These are phyloP conservation scores for Thalassaphorura encarpata DNA, from an alignment of 1,140 invertebrate species.

Conservation along the genomic window DNA sequence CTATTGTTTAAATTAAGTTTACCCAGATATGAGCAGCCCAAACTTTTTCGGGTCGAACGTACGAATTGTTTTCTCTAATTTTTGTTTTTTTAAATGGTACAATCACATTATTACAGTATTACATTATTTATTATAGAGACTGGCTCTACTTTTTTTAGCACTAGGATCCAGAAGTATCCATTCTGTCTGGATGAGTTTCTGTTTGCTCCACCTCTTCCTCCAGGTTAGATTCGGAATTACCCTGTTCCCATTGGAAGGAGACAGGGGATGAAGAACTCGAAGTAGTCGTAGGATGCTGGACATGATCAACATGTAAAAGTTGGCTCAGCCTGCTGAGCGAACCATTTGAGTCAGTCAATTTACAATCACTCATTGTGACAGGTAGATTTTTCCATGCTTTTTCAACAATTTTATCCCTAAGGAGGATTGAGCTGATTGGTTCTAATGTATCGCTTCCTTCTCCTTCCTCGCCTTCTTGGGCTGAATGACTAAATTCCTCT, in stretches of 20 bases:
- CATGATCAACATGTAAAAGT: slow-evolving; percentile 20
- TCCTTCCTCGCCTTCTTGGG: slow-evolving; percentile 28
- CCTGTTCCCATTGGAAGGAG: slow-evolving; percentile 14
- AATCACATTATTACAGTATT: no score
- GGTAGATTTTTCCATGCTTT: slow-evolving; percentile 24
- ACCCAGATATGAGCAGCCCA: no score
- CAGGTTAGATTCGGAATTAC: background rate
- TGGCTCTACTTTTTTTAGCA: no score
- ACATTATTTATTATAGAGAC: no score
- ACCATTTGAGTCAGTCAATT: slow-evolving; percentile 29
- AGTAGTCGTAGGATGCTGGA: slow-evolving; percentile 10
- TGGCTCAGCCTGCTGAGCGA: slow-evolving; percentile 31
- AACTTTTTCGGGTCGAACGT: no score
- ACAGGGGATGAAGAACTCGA: slow-evolving; percentile 1
- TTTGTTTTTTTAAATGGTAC: no score
- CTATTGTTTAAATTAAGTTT: no score
- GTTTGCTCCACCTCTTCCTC: background rate
- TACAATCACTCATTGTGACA: slow-evolving; percentile 30
- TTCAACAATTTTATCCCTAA: slow-evolving; percentile 2
- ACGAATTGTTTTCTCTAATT: no score
- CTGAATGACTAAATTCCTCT: slow-evolving; percentile 29
- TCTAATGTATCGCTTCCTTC: slow-evolving; percentile 25
- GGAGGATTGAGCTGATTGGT: background rate
- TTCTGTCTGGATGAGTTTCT: slow-evolving; percentile 17
- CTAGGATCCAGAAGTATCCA: slow-evolving; percentile 27